phyloP scores from a whole-genome alignment of 2,113 vertebrate species.

The Phrynosoma platyrhinos region DNA sequence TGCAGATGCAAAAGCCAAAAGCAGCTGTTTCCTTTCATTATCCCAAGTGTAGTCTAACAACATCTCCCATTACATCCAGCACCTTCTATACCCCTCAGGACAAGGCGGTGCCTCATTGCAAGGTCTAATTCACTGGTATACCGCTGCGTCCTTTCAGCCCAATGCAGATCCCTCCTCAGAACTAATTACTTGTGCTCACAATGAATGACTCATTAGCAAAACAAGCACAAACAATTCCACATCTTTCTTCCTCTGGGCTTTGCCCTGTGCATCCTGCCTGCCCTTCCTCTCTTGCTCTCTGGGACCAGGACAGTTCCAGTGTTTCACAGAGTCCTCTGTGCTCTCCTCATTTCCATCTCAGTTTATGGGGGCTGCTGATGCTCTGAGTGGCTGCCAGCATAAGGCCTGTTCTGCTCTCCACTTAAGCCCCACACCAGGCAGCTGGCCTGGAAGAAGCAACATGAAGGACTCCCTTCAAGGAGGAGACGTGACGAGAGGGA shows the following conservation, averaged over 20 bases:
- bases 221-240: background rate
- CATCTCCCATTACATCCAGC: background rate
- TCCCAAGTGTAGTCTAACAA: no score
- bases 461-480: background rate
- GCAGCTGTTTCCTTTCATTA: background rate
- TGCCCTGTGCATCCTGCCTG: slow-evolving; percentile 2
- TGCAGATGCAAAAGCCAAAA: background rate
- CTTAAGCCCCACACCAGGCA: background rate
- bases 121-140: no score
- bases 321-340: background rate
- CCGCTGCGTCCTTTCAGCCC: background rate
- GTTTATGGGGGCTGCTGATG: background rate
- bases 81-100: no score
- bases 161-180: background rate
- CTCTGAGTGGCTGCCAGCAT: background rate
- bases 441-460: background rate
- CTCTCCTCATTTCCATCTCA: background rate
- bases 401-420: no score
- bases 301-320: background rate
- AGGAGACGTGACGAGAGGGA: background rate
- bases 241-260: slow-evolving; percentile 5
- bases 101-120: background rate
- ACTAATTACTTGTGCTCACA: slow-evolving; percentile 25
- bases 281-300: background rate
- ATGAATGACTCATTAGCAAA: slow-evolving; percentile 15